Percentiles rank a stretch among this genome's conserved stretches.
These are phyloP conservation scores for Tachina lurida DNA, from an alignment of 2,888 invertebrate species.

Conservation along the genomic window DNA sequence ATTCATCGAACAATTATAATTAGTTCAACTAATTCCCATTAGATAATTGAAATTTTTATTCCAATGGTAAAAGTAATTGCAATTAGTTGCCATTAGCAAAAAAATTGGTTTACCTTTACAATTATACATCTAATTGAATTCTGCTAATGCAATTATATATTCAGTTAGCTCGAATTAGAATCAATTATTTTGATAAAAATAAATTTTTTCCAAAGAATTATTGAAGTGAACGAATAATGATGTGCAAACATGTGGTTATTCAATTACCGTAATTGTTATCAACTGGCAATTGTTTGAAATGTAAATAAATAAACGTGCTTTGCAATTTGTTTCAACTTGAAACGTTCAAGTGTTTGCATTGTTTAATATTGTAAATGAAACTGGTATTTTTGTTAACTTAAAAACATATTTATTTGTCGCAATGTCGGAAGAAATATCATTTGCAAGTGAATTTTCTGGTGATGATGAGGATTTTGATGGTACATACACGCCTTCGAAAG, in stretches of 20 bases:
- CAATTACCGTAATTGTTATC: conserved; percentile 21
- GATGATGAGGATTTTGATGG: conserved; percentile 46
- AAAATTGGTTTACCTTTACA: neutral
- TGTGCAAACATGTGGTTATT: too few relatives aligned
- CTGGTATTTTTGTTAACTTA: too few relatives aligned
- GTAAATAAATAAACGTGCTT: conserved; percentile 39
- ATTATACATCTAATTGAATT: neutral
- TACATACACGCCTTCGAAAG: conserved; percentile 57
- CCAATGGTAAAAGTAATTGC: neutral
- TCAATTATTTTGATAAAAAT: neutral
- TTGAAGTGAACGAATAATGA: too few relatives aligned
- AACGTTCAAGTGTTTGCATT: neutral
- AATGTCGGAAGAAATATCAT: conserved; percentile 42
- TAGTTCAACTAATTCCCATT: neutral
- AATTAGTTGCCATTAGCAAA: too few relatives aligned
- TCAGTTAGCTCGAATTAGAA: conserved; percentile 3
- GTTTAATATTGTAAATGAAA: too few relatives aligned
- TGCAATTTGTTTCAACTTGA: conserved; percentile 36
- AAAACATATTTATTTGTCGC: conserved; percentile 5
- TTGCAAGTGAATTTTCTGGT: conserved; percentile 53
- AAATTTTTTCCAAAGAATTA: too few relatives aligned
- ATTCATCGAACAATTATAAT: neutral
- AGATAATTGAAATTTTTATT: neutral
- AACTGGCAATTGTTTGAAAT: conserved; percentile 42
- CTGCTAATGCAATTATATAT: neutral